These are phyloP conservation scores for Cygnus atratus DNA, from an alignment of 2,113 vertebrate genomes.

Conservation along the genomic window DNA sequence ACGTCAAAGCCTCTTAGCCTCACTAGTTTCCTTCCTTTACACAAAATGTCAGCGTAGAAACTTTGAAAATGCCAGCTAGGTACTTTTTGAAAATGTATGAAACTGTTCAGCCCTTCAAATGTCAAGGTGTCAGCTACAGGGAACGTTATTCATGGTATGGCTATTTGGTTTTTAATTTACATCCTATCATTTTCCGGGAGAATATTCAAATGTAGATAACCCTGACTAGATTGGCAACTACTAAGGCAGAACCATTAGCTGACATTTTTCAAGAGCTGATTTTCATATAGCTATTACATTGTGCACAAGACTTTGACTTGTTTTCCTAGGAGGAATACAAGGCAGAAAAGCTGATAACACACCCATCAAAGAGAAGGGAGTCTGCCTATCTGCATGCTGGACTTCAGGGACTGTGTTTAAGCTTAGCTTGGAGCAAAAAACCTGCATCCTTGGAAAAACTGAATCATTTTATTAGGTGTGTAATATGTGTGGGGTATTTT, in stretches of 20 bases:
- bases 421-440: not conserved
- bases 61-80: not conserved
- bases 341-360: not conserved
- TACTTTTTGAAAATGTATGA: not conserved
- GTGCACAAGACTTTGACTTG: not conserved
- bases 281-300: not conserved
- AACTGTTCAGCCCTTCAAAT: slow-evolving; percentile 19
- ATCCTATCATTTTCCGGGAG: not conserved
- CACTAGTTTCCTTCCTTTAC: not conserved
- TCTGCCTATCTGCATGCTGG: fast-evolving
- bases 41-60: slow-evolving; percentile 37
- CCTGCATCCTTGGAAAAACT: not conserved
- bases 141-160: not conserved
- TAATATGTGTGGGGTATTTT: not conserved
- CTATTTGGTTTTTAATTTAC: not conserved
- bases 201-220: not conserved
- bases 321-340: not conserved
- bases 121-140: not conserved
- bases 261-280: not conserved
- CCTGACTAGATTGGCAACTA: not conserved
- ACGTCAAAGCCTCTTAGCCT: not conserved
- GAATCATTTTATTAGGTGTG: not conserved
- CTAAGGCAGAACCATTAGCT: not conserved
- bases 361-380: not conserved
- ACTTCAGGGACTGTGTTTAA: not conserved